Evolutionary conservation across 2,797 vertebrate genomes (phyloP).

Genomic region (Tinamus major): DNA sequence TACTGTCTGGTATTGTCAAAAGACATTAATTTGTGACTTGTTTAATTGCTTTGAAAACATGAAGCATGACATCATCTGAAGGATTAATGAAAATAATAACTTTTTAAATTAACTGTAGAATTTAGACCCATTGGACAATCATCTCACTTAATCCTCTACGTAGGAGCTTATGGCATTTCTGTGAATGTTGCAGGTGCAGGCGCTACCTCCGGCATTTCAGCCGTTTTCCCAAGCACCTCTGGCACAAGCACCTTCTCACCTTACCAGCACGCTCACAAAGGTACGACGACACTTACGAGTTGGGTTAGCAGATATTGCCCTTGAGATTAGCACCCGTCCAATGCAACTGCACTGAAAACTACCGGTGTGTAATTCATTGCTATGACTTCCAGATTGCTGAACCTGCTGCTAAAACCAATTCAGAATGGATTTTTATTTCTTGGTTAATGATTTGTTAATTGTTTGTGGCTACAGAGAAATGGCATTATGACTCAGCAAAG

Average conservation of each 20-base stretch:
- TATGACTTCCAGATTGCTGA: neutral
- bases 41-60: neutral
- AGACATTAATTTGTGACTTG: neutral
- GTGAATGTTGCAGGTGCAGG: constrained; percentile 82
- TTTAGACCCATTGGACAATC: neutral
- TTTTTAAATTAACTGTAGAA: neutral
- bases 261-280: constrained; percentile 90
- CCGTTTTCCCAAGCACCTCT: constrained; percentile 81
- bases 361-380: neutral
- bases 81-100: neutral
- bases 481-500: neutral
- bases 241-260: constrained; percentile 88
- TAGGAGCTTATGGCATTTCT: constrained; percentile 16
- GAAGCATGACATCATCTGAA: neutral
- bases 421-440: neutral
- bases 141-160: neutral
- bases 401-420: neutral
- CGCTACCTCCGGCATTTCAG: constrained; percentile 72
- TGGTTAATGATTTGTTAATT: constrained; percentile 1
- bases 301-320: neutral
- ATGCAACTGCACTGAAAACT: neutral
- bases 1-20: neutral
- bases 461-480: constrained; percentile 11
- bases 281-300: constrained; percentile 72
- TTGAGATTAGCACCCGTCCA: neutral